A percentile compares a stretch with the other conserved stretches of the same genome.
phyloP scores from a whole-genome alignment of 1,140 invertebrate genomes.

The Phortica variegata region DNA sequence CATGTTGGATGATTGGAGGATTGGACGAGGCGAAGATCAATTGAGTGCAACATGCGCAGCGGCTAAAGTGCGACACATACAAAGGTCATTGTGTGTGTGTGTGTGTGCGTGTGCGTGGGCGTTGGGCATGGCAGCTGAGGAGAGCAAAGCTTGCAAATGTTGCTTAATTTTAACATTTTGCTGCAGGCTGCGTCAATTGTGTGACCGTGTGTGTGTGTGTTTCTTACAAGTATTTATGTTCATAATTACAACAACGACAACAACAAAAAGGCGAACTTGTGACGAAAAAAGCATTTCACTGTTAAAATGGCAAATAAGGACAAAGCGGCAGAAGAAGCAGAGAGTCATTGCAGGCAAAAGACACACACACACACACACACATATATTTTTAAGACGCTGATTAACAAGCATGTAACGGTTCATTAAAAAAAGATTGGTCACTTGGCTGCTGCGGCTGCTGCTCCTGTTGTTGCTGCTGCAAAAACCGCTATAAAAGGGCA shows the following conservation, averaged over 20 bases:
- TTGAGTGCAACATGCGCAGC: too few species aligned
- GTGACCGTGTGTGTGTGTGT: slow-evolving; percentile 3
- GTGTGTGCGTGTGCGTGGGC: too few species aligned
- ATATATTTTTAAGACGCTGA: slow-evolving; percentile 19
- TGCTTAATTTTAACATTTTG: slow-evolving; percentile 41
- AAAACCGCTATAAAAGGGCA: slow-evolving; percentile 38
- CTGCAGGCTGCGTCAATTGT: slow-evolving; percentile 28
- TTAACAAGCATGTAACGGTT: slow-evolving; percentile 54
- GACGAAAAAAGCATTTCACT: slow-evolving; percentile 53
- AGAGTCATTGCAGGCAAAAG: background rate
- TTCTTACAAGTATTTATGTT: slow-evolving; percentile 42
- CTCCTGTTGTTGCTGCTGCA: background rate
- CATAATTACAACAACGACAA: slow-evolving; percentile 46
- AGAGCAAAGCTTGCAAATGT: too few species aligned
- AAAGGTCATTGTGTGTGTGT: too few species aligned
- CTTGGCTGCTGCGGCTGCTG: background rate
- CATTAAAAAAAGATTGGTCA: slow-evolving; percentile 24
- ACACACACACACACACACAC: too few species aligned
- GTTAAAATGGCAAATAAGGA: slow-evolving; percentile 19
- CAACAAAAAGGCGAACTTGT: slow-evolving; percentile 11
- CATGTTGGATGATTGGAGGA: too few species aligned
- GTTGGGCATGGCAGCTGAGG: too few species aligned
- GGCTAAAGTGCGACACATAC: too few species aligned
- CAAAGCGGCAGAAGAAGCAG: background rate
- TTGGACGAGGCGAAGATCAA: too few species aligned